phyloP scores from a whole-genome alignment of 1,140 invertebrate species.

The Lordiphosa stackelbergi region DNA sequence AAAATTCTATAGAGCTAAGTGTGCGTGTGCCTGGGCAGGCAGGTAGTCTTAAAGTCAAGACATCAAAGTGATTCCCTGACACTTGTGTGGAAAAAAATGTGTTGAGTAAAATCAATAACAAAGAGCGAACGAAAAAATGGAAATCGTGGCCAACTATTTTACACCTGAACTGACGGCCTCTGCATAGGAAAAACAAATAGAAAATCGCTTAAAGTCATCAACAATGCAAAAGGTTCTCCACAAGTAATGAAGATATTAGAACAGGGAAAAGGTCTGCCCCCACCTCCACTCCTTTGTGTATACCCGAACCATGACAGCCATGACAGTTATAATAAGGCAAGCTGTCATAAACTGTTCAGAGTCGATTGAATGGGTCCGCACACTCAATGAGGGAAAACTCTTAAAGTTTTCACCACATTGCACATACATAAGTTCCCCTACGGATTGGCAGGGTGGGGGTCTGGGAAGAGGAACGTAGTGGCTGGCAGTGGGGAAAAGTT shows the following conservation, averaged over 20 bases:
- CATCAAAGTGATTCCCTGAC: slow-evolving; percentile 59
- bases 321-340: slow-evolving; percentile 67
- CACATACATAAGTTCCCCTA: slow-evolving; percentile 17
- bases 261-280: neutral
- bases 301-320: slow-evolving; percentile 41
- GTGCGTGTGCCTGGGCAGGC: slow-evolving; percentile 20
- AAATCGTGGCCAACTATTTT: slow-evolving; percentile 62
- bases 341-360: slow-evolving; percentile 64
- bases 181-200: slow-evolving; percentile 52
- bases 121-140: slow-evolving; percentile 14
- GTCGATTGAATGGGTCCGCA: slow-evolving; percentile 48
- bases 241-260: slow-evolving; percentile 58
- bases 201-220: slow-evolving; percentile 54
- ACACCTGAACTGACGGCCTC: slow-evolving; percentile 67
- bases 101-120: slow-evolving; percentile 59
- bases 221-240: slow-evolving; percentile 11
- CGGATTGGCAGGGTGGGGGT: neutral
- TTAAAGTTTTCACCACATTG: slow-evolving; percentile 49
- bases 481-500: slow-evolving; percentile 13
- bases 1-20: slow-evolving; percentile 30
- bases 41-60: slow-evolving; percentile 54
- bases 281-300: slow-evolving; percentile 14
- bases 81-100: slow-evolving; percentile 41
- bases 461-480: too few relatives aligned
- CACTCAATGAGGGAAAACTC: slow-evolving; percentile 11